Evolutionary conservation across 2,113 vertebrate species (phyloP).

Genomic region (Erythrocercus mccallii): DNA sequence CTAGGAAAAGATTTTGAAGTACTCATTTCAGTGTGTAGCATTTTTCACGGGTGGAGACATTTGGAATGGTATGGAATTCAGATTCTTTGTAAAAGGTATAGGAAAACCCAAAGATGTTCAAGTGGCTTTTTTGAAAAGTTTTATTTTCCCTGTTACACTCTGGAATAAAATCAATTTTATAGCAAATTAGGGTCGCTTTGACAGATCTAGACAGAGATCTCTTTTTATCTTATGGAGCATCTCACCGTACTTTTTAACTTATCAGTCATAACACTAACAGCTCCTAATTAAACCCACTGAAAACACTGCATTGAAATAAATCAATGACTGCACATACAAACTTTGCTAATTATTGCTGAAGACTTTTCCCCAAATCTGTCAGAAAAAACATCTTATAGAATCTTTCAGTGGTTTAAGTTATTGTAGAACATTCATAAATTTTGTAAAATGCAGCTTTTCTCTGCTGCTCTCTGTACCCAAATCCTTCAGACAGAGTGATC

Average conservation of each 20-base stretch:
- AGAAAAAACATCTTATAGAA: not conserved
- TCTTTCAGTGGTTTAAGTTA: not conserved
- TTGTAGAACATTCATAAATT: not conserved
- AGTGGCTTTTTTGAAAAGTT: not conserved
- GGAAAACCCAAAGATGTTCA: not conserved
- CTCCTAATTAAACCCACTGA: not conserved
- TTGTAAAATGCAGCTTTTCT: slow-evolving; percentile 28
- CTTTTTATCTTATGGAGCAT: not conserved
- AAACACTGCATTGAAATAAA: not conserved
- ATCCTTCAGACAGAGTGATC: slow-evolving; percentile 62
- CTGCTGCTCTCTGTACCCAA: not conserved
- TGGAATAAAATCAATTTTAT: not conserved
- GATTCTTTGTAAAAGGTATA: not conserved
- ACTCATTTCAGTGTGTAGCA: not conserved
- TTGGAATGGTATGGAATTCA: not conserved
- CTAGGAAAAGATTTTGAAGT: not conserved
- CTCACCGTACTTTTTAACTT: not conserved
- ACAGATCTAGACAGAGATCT: not conserved
- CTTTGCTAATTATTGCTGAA: not conserved
- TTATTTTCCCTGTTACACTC: not conserved
- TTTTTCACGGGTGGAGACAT: not conserved
- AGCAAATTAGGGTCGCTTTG: not conserved
- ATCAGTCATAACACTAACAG: not conserved
- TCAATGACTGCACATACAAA: not conserved
- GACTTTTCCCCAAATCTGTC: not conserved